Base-by-base conservation (phyloP, 2,113 vertebrate genomes). In the Crypturellus undulatus region DNA sequence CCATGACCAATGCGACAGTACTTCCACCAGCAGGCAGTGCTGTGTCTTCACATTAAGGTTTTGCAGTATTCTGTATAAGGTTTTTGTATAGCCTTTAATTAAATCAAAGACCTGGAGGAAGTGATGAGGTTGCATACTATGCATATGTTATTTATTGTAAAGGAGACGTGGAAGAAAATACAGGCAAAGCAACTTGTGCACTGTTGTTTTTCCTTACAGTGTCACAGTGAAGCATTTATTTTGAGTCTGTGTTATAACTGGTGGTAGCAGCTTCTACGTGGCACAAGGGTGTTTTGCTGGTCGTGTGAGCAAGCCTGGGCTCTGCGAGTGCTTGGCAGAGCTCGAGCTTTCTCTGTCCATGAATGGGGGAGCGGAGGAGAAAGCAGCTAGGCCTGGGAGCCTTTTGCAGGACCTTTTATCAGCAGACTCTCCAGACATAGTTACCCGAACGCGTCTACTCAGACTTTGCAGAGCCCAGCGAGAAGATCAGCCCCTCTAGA, bases 221-320 rank as follows among this genome's bases (percentile, higher is more conserved):
- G 52, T 26, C 25, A 49, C 15, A 36, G 3, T 13, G 12, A 38
- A 51, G 81, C 12, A 4, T 36, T 63, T 14, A 9, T 21, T 78
- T 30, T 4, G 45, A 54, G n/a, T 24, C 4, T 7, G 56, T 34
- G 52, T 1, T 70, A 24, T 45, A 87, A 56, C 1, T 2, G 0
- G 34, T 15, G 38, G 49, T 68, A 87, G 38, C 8, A 65, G 17
- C 2, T 79, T 43, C 14, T 34, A 40, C 51, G 63, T 6, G 28
- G 38, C 70, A n/a, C 42, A 32, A 43, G 2, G 38, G 43, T n/a
- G 25, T 91, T 81, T 87, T 65, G 14, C 24, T 30, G 47, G 13
- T 38, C 21, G 7, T 3, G 3, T 30, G 34, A 89, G 43, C 0
- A 0, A 89, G 28, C 17, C 30, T 4, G 1, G 15, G 45, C 38